Percentiles rank a stretch among this genome's conserved stretches.
Evolutionary conservation across 1,140 invertebrate genomes (phyloP).

Genomic region (Caerostris darwini): DNA sequence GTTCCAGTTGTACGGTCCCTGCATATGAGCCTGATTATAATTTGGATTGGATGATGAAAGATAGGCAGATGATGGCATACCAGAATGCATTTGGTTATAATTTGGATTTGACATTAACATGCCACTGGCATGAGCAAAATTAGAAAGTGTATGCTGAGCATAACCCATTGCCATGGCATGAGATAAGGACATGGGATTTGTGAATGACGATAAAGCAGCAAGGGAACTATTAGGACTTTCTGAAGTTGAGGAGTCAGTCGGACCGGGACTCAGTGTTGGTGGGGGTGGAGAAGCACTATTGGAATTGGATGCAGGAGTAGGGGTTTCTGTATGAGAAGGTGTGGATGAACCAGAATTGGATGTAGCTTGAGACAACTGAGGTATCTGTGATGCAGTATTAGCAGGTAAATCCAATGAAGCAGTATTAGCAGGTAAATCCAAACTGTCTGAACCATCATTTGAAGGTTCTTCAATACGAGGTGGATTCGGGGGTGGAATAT

Average conservation of each 20-base stretch:
- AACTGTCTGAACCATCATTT: conserved; percentile 72
- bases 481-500: conserved; percentile 22
- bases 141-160: conserved; percentile 76
- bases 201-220: conserved; percentile 61
- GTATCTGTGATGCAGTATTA: conserved; percentile 54
- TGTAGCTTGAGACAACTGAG: conserved; percentile 61
- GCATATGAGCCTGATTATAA: conserved; percentile 76
- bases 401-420: conserved; percentile 66
- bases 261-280: conserved; percentile 59
- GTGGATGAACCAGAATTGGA: conserved; percentile 72
- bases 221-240: conserved; percentile 51
- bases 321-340: conserved; percentile 51
- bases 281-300: conserved; percentile 66
- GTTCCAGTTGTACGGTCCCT: conserved; percentile 72
- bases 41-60: conserved; percentile 62
- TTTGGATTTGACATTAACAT: conserved; percentile 70
- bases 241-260: conserved; percentile 53
- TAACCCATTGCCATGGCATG: conserved; percentile 76
- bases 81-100: conserved; percentile 70
- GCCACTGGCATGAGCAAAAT: conserved; percentile 77
- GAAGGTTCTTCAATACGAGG: conserved; percentile 62
- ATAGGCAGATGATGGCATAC: conserved; percentile 62
- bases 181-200: conserved; percentile 72
- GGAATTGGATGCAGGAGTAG: conserved; percentile 61
- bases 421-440: conserved; percentile 55